A percentile compares a stretch with the other conserved stretches of the same genome.
phyloP scores from a whole-genome alignment of 2,888 invertebrate species.

The Caenorhabditis doughertyi region DNA sequence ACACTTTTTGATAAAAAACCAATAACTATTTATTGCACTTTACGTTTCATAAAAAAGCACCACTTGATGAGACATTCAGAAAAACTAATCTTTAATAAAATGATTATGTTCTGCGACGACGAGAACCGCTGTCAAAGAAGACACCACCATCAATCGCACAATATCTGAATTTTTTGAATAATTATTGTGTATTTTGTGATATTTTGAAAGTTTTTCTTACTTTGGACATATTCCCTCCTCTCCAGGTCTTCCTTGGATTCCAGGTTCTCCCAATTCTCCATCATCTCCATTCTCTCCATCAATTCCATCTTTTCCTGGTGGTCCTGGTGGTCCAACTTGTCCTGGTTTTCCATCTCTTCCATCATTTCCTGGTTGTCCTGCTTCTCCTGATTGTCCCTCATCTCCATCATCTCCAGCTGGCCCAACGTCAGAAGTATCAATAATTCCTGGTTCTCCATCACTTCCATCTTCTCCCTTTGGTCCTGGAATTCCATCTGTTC shows the following conservation, averaged over 20 bases:
- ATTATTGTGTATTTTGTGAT: not conserved
- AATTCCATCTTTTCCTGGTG: slow-evolving; percentile 66
- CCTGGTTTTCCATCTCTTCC: slow-evolving; percentile 69
- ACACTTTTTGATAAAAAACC: slow-evolving; percentile 46
- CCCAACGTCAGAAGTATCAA: slow-evolving; percentile 54
- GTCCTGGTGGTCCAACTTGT: slow-evolving; percentile 64
- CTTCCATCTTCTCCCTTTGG: slow-evolving; percentile 59
- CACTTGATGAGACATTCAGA: slow-evolving; percentile 7
- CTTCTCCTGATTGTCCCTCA: slow-evolving; percentile 62
- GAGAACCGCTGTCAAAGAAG: slow-evolving; percentile 63
- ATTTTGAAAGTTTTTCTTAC: slow-evolving; percentile 16
- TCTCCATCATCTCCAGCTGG: slow-evolving; percentile 66
- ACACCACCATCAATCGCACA: slow-evolving; percentile 68
- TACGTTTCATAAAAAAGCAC: slow-evolving; percentile 31
- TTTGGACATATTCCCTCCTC: slow-evolving; percentile 68
- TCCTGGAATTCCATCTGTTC: slow-evolving; percentile 58
- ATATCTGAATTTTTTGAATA: slow-evolving; percentile 45
- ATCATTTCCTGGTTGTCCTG: slow-evolving; percentile 65
- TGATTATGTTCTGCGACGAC: slow-evolving; percentile 38
- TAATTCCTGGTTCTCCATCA: slow-evolving; percentile 53
- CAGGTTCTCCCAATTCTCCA: slow-evolving; percentile 62
- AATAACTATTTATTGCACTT: slow-evolving; percentile 61
- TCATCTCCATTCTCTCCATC: slow-evolving; percentile 62
- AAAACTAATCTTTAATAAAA: not conserved
- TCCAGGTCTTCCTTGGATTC: slow-evolving; percentile 69